These are phyloP conservation scores for Hylaeus volcanicus DNA, from an alignment of 1,140 invertebrate genomes.

Conservation along the genomic window DNA sequence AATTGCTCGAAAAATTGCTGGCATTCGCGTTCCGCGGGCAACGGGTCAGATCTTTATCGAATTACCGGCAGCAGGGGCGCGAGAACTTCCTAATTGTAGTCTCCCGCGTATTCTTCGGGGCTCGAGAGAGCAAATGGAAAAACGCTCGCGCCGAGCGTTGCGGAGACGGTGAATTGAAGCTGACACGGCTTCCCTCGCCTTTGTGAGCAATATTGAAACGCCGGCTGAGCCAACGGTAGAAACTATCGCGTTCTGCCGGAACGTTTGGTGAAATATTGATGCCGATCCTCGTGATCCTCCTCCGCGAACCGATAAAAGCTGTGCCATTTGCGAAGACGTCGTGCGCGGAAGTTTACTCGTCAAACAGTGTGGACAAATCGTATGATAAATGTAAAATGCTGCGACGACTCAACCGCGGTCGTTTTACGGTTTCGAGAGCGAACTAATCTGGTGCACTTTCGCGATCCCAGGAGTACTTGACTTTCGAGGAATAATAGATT, in stretches of 20 bases:
- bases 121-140: not conserved
- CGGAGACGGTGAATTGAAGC: slow-evolving; percentile 46
- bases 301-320: slow-evolving; percentile 18
- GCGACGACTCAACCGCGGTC: not conserved
- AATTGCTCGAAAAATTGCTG: slow-evolving; percentile 14
- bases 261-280: slow-evolving; percentile 55
- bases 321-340: slow-evolving; percentile 5
- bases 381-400: not conserved
- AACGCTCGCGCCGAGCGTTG: not conserved
- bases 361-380: not conserved
- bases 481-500: too few species aligned
- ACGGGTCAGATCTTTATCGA: not conserved
- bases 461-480: too few species aligned
- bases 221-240: slow-evolving; percentile 22
- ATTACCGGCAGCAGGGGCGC: slow-evolving; percentile 8
- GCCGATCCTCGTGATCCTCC: slow-evolving; percentile 13
- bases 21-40: not conserved
- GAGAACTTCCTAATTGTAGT: slow-evolving; percentile 23
- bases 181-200: slow-evolving; percentile 30
- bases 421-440: too few species aligned
- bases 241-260: slow-evolving; percentile 36
- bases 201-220: slow-evolving; percentile 57
- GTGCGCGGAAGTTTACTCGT: not conserved
- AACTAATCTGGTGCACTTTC: too few species aligned
- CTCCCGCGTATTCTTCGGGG: not conserved